Evolutionary conservation across 2,113 vertebrate genomes (phyloP), one percentile per base, ranked within the genome.

Genomic region (Elaphurus davidianus): DNA sequence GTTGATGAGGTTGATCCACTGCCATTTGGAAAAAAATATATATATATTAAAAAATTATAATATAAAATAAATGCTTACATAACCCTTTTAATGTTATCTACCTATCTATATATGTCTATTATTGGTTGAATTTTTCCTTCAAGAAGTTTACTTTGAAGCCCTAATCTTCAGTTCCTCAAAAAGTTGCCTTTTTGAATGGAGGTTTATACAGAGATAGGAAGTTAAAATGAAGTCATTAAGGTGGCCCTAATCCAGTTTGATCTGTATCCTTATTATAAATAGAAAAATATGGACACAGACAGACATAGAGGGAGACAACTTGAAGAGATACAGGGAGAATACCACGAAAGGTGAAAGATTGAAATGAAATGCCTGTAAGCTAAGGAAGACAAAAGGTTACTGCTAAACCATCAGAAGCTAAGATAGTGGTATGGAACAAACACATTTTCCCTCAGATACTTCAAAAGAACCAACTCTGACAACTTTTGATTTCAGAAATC

Each of bases 331-430:
- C 3, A 19, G 36, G 14, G 12, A 81, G 25, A 90, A 43, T 14
- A 17, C n/a, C 1, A 30, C 9, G 15, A 62, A 33, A 62, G 7
- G 3, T 14, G 23, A 10, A 91, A 17, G 25, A 23, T 3, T 13
- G 1, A 7, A 15, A 3, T 30, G 13, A 81, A 19, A n/a, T 0
- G 13, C 50, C 10, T 27, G 16, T 16, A 23, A 83, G 36, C 19
- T 21, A 54, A 8, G 1, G 16, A 40, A 40, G 28, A 64, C 1
- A 50, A 52, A 50, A 43, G 15, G 10, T 40, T 40, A 28, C 25
- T 47, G 2, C 4, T 10, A 90, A 60, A 60, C 40, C 21, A 47
- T 2, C 13, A 40, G 54, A 91, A 62, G 45, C 15, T n/a, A 45
- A 59, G 25, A 85, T 3, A 45, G 16, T 30, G 21, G 5, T 8